Conservation (phyloP, 1,140 invertebrate genomes). For the Zeugodacus cucurbitae region DNA sequence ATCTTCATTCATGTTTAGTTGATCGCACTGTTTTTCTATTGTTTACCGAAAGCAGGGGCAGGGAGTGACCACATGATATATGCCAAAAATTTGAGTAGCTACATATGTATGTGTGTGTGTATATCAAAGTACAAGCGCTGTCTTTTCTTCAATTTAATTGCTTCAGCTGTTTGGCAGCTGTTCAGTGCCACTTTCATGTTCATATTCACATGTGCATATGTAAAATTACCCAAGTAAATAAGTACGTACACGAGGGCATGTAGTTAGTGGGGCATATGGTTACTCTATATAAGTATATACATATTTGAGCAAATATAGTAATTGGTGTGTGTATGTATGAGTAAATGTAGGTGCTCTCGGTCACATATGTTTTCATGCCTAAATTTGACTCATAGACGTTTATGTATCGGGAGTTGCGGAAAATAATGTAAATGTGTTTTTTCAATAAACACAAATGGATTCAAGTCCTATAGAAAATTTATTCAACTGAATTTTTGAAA, state of each 20-base stretch:
- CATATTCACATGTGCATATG: not conserved
- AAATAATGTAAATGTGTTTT: too few species aligned
- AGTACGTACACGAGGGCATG: not conserved
- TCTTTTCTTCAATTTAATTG: not conserved
- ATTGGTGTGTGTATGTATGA: not conserved
- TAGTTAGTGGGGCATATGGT: not conserved
- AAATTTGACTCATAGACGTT: not conserved
- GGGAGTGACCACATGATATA: not conserved
- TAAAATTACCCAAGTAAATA: not conserved
- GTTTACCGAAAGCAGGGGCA: too few species aligned
- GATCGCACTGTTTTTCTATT: too few species aligned
- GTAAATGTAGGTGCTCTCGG: not conserved
- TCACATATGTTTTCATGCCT: not conserved
- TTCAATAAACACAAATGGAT: too few species aligned
- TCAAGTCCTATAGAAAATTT: too few species aligned
- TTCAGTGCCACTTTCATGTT: not conserved
- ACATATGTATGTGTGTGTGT: not conserved
- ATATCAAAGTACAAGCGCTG: not conserved
- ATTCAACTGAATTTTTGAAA: too few species aligned
- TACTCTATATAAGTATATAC: not conserved
- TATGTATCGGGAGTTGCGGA: not conserved
- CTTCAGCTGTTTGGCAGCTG: constrained; percentile 5
- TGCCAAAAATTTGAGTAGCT: not conserved
- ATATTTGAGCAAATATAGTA: not conserved
- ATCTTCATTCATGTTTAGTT: too few species aligned